Evolutionary conservation across 1,140 invertebrate genomes (phyloP).

Genomic region (Drosophila azteca): DNA sequence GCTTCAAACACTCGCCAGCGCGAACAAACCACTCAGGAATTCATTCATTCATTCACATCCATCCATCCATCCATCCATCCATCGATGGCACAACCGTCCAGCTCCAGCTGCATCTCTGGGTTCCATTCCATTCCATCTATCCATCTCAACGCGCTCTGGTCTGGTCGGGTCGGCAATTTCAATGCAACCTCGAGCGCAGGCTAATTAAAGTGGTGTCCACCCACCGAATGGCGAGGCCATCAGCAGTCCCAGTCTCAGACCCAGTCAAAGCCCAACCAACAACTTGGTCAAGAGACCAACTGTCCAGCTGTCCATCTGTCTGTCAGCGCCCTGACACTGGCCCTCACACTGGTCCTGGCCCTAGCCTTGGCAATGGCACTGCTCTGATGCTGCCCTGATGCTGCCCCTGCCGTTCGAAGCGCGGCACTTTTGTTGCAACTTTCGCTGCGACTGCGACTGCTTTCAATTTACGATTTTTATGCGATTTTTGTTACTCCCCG

Average conservation of each 20-base stretch:
- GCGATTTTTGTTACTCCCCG: constrained; percentile 65
- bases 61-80: constrained; percentile 37
- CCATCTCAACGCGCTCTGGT: constrained; percentile 31
- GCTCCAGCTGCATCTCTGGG: background rate
- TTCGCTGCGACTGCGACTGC: constrained; percentile 1
- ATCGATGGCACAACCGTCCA: constrained; percentile 26
- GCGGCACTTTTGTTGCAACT: constrained; percentile 60
- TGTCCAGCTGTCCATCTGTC: constrained; percentile 41
- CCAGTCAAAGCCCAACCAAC: constrained; percentile 13
- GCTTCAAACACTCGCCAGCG: constrained; percentile 60
- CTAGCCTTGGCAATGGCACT: constrained; percentile 16
- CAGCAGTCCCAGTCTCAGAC: constrained; percentile 9
- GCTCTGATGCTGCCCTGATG: constrained; percentile 1
- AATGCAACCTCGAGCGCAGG: constrained; percentile 64
- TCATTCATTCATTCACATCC: constrained; percentile 54
- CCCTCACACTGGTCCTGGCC: constrained; percentile 7
- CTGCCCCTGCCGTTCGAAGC: constrained; percentile 4
- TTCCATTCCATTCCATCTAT: constrained; percentile 23
- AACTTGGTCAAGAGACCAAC: constrained; percentile 43
- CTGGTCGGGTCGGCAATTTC: constrained; percentile 62
- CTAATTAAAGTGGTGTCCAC: constrained; percentile 81
- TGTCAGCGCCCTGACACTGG: constrained; percentile 59
- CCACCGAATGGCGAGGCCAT: constrained; percentile 52
- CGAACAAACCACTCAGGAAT: constrained; percentile 51
- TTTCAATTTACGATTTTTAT: constrained; percentile 71